Base-by-base conservation (phyloP, 1,140 invertebrate genomes). In the Ceratosolen solmsi region DNA sequence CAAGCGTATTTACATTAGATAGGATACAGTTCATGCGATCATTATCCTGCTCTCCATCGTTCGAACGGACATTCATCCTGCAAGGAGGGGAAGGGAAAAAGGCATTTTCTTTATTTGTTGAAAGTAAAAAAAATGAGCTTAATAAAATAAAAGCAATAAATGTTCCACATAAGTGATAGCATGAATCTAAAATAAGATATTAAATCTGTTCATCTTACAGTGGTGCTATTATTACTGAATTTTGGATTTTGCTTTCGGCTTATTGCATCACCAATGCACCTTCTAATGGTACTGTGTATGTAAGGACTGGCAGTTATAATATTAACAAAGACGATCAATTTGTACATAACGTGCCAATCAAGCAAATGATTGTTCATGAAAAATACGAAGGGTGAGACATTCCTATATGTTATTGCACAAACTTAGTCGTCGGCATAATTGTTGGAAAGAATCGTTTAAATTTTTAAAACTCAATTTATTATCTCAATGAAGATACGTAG, bases 171-270 rank as follows among this genome's bases (percentile, higher is more conserved):
- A n/a, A n/a, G n/a, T n/a, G n/a, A n/a, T n/a, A n/a, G n/a, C n/a
- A 54, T 80, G 0, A 17, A 82, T 54, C 86, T 87, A 0, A 0
- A 0, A n/a, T 74, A 49, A 2, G 51, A 72, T 7, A n/a, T 80
- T 4, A 49, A 25, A 1, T 9, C 65, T 41, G n/a, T 22, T 13
- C 81, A 82, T 17, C 33, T 60, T 82, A 75, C 25, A 51, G 81
- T 20, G 81, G 81, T 54, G 60, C 92, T 7, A 90, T 94, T 71
- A 78, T 94, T 36, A 87, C 79, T 22, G 83, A 87, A 9, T 73
- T 87, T 0, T 92, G 88, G 84, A 76, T 93, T 46, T 60, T 94
- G 9, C 92, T 92, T 7, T 92, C 93, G 65, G 93, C 89, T 71
- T 93, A 94, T 82, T 94, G 93, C 77, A 17, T 75, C 25, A 5